These are phyloP conservation scores for Catocala fraxini DNA, from an alignment of 2,888 invertebrate species.

Conservation along the genomic window DNA sequence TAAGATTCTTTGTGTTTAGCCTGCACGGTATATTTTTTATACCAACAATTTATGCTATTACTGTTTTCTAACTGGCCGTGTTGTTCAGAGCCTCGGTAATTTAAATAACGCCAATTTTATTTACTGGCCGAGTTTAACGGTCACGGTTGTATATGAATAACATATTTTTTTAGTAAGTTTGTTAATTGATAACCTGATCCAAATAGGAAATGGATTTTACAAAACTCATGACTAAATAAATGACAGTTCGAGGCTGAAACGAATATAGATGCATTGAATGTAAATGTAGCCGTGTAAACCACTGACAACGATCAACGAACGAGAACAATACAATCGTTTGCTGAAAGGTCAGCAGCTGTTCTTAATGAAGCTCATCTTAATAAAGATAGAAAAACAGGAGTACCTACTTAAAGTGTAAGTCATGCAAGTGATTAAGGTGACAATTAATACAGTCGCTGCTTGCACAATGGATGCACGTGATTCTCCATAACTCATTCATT, in stretches of 20 bases:
- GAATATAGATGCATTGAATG: neutral
- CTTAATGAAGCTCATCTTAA: conserved; percentile 24
- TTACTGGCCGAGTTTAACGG: conserved; percentile 4
- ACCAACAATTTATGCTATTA: conserved; percentile 1
- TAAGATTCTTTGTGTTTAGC: too few species aligned
- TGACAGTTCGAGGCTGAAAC: neutral
- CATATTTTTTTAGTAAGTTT: conserved; percentile 29
- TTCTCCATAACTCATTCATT: conserved; percentile 50
- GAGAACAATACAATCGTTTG: conserved; percentile 22
- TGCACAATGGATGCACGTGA: conserved; percentile 44
- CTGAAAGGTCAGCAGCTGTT: conserved; percentile 28
- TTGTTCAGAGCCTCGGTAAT: conserved; percentile 22
- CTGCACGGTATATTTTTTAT: too few species aligned
- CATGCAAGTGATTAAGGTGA: conserved; percentile 29
- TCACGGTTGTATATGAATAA: conserved; percentile 31
- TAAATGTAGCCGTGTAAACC: too few species aligned
- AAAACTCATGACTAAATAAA: neutral
- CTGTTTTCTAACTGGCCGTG: conserved; percentile 10
- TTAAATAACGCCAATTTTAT: conserved; percentile 23
- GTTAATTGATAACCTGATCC: conserved; percentile 22
- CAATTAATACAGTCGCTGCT: conserved; percentile 28
- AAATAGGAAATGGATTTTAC: conserved; percentile 11
- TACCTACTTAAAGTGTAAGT: conserved; percentile 16
- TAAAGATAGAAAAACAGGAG: conserved; percentile 24
- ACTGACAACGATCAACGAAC: conserved; percentile 18